Conservation (phyloP, 2,888 invertebrate species). For the Drosophila mayaguana region DNA sequence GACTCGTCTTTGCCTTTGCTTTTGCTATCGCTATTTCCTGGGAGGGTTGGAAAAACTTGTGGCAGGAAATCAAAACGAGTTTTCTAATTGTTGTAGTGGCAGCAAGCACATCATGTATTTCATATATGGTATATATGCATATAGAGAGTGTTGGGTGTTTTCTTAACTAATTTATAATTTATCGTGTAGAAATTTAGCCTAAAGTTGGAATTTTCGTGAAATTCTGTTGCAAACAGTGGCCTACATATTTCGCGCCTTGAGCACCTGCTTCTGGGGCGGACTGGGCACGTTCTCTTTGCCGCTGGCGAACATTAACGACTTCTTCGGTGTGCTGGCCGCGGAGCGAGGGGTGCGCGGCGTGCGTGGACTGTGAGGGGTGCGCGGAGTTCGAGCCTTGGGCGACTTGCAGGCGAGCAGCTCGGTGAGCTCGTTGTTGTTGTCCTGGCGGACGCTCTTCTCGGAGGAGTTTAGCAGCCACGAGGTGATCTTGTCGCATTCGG, state of each 20-base stretch:
- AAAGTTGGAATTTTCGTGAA: conserved; percentile 36
- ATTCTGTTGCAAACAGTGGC: background rate
- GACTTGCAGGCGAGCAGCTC: conserved; percentile 75
- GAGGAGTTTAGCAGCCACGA: conserved; percentile 81
- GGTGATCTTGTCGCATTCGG: conserved; percentile 84
- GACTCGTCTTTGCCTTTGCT: conserved; percentile 23
- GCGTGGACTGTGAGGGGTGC: conserved; percentile 73
- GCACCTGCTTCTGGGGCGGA: conserved; percentile 83
- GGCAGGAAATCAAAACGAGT: conserved; percentile 64
- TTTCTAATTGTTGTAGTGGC: conserved; percentile 40
- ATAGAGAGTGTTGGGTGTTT: conserved; percentile 9
- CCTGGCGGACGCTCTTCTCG: conserved; percentile 79
- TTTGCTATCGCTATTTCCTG: background rate
- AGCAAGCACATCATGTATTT: conserved; percentile 56
- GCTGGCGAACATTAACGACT: conserved; percentile 82
- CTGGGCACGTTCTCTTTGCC: conserved; percentile 84
- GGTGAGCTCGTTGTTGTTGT: conserved; percentile 74
- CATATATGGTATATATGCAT: conserved; percentile 20
- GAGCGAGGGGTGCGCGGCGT: conserved; percentile 71
- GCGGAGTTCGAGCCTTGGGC: conserved; percentile 66
- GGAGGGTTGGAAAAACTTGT: conserved; percentile 28
- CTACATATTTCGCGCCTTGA: conserved; percentile 82
- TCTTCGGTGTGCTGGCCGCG: conserved; percentile 81
- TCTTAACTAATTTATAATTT: conserved; percentile 66
- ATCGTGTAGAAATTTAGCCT: conserved; percentile 43